Conservation (phyloP, 2,797 vertebrate genomes). For the Ctenochaetus hawaiiensis region DNA sequence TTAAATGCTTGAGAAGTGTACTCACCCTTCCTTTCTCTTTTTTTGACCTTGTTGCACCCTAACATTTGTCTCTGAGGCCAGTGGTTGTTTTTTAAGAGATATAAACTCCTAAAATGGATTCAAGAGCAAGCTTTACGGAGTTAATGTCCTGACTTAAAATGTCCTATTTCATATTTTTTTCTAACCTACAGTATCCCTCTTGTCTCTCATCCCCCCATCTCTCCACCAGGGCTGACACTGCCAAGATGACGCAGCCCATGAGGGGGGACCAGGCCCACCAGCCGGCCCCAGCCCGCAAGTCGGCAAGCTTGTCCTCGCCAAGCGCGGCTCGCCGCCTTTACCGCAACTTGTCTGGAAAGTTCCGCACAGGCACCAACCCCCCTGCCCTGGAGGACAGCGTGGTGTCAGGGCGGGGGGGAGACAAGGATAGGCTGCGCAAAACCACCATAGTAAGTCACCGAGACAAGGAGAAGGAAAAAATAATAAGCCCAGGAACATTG, state of each 20-base stretch:
- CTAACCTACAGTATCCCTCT: conserved; percentile 2
- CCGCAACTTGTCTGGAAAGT: conserved; percentile 95
- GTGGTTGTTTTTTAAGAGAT: conserved; percentile 2
- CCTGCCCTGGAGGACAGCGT: conserved; percentile 87
- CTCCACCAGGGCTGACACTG: conserved; percentile 87
- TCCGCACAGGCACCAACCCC: conserved; percentile 88
- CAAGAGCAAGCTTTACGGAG: background rate
- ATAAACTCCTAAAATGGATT: conserved; percentile 1
- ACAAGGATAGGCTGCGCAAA: conserved; percentile 92
- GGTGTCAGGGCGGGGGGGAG: conserved; percentile 84
- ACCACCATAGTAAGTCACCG: conserved; percentile 87
- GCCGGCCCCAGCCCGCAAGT: conserved; percentile 86
- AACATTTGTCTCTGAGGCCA: background rate
- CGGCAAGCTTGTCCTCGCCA: conserved; percentile 88
- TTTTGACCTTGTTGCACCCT: background rate
- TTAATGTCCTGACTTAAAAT: conserved; percentile 9
- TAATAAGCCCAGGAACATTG: conserved; percentile 63
- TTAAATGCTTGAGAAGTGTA: background rate
- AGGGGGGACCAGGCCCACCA: conserved; percentile 85
- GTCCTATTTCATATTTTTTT: conserved; percentile 12
- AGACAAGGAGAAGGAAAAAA: conserved; percentile 60
- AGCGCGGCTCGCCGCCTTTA: conserved; percentile 93
- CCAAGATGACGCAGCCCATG: conserved; percentile 92
- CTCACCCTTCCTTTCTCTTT: background rate
- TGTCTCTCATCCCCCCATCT: conserved; percentile 35